These are phyloP conservation scores for Battus philenor DNA, from an alignment of 1,140 invertebrate species.

Conservation along the genomic window DNA sequence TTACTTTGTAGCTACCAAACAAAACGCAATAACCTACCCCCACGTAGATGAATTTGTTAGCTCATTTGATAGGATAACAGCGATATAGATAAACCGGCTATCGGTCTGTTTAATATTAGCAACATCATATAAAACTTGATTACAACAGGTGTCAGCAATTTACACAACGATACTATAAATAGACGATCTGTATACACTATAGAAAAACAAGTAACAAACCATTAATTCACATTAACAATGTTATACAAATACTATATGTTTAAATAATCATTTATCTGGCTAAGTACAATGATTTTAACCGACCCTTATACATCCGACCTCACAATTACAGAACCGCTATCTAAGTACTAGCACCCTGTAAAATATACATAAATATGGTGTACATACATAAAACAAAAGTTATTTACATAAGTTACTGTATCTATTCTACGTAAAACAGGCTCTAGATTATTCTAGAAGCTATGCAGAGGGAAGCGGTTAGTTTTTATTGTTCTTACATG, in stretches of 20 bases:
- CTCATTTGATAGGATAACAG: slow-evolving; percentile 56
- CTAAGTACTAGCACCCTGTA: slow-evolving; percentile 65
- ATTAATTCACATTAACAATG: background rate
- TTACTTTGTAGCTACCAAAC: slow-evolving; percentile 34
- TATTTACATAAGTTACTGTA: slow-evolving; percentile 44
- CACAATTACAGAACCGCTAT: slow-evolving; percentile 33
- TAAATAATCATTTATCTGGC: background rate
- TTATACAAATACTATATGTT: background rate
- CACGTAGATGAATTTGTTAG: slow-evolving; percentile 32
- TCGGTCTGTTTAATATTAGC: slow-evolving; percentile 39
- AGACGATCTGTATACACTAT: slow-evolving; percentile 33
- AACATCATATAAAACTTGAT: slow-evolving; percentile 35
- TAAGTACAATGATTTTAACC: slow-evolving; percentile 1
- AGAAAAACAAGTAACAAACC: slow-evolving; percentile 3
- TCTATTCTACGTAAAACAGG: slow-evolving; percentile 35
- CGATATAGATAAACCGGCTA: slow-evolving; percentile 36
- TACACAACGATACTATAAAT: slow-evolving; percentile 23
- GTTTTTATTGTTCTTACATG: slow-evolving; percentile 81
- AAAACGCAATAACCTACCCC: slow-evolving; percentile 41
- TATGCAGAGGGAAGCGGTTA: slow-evolving; percentile 31
- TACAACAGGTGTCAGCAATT: slow-evolving; percentile 31
- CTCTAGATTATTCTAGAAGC: slow-evolving; percentile 36
- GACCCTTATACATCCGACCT: slow-evolving; percentile 16
- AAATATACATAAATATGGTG: slow-evolving; percentile 50
- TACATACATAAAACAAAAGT: slow-evolving; percentile 27